Evolutionary conservation across 2,113 vertebrate species (phyloP).

Genomic region (Cercopithecus mona): DNA sequence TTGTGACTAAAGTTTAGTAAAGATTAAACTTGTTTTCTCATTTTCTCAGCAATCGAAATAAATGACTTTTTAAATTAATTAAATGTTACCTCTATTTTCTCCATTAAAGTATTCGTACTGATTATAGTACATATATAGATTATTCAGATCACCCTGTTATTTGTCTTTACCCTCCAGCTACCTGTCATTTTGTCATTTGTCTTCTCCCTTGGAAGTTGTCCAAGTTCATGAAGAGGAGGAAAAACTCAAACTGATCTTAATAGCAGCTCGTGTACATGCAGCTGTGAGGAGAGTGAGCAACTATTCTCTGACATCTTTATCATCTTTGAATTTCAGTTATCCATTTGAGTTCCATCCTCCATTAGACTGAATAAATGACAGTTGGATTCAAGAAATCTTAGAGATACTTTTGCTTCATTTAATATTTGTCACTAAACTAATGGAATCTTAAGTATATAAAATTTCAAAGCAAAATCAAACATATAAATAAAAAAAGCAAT

Average conservation of each 20-base stretch:
- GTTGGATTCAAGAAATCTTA: not conserved
- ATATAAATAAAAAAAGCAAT: slow-evolving; percentile 17
- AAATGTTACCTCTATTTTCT: not conserved
- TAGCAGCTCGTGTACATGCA: slow-evolving; percentile 47
- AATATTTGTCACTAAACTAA: not conserved
- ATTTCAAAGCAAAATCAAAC: not conserved
- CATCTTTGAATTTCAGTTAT: slow-evolving; percentile 51
- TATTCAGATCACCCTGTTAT: slow-evolving; percentile 52
- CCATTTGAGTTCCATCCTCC: not conserved
- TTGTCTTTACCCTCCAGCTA: slow-evolving; percentile 62
- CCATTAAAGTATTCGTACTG: not conserved
- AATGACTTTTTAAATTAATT: slow-evolving; percentile 45
- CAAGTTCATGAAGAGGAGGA: slow-evolving; percentile 51
- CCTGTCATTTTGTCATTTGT: slow-evolving; percentile 73
- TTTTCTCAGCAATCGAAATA: slow-evolving; percentile 9
- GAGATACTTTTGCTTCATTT: not conserved
- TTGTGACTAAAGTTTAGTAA: not conserved
- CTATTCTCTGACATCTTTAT: slow-evolving; percentile 65
- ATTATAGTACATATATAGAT: slow-evolving; percentile 28
- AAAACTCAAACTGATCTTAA: slow-evolving; percentile 49
- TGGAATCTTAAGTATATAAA: not conserved
- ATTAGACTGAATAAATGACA: not conserved
- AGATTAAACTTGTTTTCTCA: not conserved
- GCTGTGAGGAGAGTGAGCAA: slow-evolving; percentile 40
- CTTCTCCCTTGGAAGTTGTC: slow-evolving; percentile 72